Conservation (phyloP, 2,888 invertebrate species). For the Abrostola tripartita region DNA sequence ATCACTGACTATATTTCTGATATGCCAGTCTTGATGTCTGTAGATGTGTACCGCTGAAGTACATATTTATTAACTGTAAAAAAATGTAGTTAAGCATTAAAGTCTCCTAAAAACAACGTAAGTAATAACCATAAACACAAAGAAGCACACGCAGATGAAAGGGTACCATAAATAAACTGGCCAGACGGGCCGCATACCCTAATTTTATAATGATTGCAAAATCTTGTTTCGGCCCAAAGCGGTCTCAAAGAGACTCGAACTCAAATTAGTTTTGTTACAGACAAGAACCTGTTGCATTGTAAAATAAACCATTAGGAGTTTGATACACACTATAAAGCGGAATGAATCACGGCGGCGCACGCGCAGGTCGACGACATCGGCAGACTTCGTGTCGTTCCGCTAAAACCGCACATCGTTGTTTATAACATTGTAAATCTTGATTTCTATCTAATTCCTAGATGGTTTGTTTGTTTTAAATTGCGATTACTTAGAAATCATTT, state of each 20-base stretch:
- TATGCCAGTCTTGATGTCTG: too few relatives aligned
- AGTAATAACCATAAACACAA: too few relatives aligned
- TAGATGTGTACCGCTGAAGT: too few relatives aligned
- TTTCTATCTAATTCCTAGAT: conserved; percentile 35
- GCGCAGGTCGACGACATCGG: conserved; percentile 52
- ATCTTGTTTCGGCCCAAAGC: background rate
- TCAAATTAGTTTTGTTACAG: conserved; percentile 29
- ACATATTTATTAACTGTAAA: background rate
- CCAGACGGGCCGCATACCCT: background rate
- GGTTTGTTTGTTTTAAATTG: conserved; percentile 34
- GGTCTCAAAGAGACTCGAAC: background rate
- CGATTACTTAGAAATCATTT: conserved; percentile 9
- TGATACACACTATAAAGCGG: conserved; percentile 44
- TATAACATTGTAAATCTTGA: conserved; percentile 43
- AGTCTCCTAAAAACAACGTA: background rate
- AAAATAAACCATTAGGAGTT: conserved; percentile 48
- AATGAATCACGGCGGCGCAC: conserved; percentile 42
- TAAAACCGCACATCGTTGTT: conserved; percentile 42
- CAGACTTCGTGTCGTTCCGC: conserved; percentile 51
- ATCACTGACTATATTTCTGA: too few relatives aligned
- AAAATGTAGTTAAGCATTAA: background rate
- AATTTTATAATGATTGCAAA: background rate
- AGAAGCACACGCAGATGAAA: background rate
- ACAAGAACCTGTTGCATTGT: conserved; percentile 17
- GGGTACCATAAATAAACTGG: background rate